phyloP scores from a whole-genome alignment of 2,113 vertebrate genomes.

The Oxyruncus cristatus region DNA sequence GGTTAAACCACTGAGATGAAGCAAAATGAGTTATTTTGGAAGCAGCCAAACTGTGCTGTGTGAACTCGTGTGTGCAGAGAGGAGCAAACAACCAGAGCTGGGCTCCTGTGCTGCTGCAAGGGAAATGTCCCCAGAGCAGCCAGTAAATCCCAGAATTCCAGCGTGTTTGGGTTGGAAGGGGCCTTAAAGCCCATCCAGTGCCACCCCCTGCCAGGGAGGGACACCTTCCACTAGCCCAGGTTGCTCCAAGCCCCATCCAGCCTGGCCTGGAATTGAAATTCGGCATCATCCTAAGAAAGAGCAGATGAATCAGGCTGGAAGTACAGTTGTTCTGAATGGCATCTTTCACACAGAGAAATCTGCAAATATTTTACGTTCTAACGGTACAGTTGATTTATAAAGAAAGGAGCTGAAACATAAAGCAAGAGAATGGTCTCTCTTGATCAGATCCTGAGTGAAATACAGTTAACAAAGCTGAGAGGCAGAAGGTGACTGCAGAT shows the following conservation, averaged over 20 bases:
- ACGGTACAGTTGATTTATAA: background rate
- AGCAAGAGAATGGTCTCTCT: background rate
- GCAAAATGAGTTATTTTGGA: background rate
- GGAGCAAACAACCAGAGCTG: background rate
- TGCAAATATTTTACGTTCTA: background rate
- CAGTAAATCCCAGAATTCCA: background rate
- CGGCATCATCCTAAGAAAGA: background rate
- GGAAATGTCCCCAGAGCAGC: background rate
- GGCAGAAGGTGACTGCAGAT: background rate
- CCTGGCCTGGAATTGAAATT: background rate
- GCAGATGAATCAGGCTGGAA: background rate
- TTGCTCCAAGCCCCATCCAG: rapidly evolving
- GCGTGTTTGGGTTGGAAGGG: rapidly evolving
- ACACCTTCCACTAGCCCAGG: rapidly evolving
- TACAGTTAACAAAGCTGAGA: background rate
- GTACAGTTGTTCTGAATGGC: rapidly evolving
- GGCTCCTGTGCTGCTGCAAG: background rate
- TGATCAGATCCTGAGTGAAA: background rate
- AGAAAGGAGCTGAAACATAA: background rate
- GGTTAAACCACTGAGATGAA: background rate
- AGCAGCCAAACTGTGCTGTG: background rate
- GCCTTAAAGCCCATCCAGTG: background rate
- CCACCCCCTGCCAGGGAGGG: background rate
- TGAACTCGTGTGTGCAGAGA: background rate
- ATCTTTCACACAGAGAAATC: background rate